Percentiles rank a stretch among this genome's conserved stretches.
Evolutionary conservation across 2,797 vertebrate species (phyloP).

Genomic region (Hipposideros larvatus): DNA sequence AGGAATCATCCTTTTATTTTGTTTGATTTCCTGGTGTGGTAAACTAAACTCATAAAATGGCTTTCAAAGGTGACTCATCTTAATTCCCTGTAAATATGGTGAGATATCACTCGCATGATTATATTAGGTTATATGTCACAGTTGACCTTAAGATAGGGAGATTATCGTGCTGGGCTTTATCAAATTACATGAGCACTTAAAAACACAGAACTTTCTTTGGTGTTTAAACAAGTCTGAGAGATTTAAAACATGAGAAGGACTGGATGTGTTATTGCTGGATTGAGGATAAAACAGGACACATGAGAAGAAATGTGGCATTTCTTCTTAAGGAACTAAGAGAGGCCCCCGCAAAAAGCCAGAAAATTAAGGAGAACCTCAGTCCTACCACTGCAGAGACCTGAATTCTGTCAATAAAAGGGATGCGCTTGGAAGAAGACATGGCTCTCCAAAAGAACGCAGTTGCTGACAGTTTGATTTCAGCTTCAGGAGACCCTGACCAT

Average conservation of each 20-base stretch:
- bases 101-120: not conserved
- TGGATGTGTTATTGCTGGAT: accelerated
- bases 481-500: not conserved
- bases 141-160: not conserved
- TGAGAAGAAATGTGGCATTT: not conserved
- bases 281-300: not conserved
- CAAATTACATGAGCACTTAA: not conserved
- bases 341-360: not conserved
- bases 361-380: not conserved
- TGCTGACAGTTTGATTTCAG: not conserved
- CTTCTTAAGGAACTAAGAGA: not conserved
- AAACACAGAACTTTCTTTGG: not conserved
- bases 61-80: not conserved
- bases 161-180: not conserved
- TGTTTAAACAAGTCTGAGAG: not conserved
- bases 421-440: not conserved
- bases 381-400: not conserved
- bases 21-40: not conserved
- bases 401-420: not conserved
- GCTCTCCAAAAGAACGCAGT: not conserved
- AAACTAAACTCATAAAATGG: conserved; percentile 7
- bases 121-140: not conserved
- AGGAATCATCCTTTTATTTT: not conserved
- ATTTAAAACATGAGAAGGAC: not conserved
- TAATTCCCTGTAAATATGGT: not conserved